A percentile compares a stretch with the other conserved stretches of the same genome.
Evolutionary conservation across 2,797 vertebrate species (phyloP).

Genomic region (Chaenodraco wilsoni): DNA sequence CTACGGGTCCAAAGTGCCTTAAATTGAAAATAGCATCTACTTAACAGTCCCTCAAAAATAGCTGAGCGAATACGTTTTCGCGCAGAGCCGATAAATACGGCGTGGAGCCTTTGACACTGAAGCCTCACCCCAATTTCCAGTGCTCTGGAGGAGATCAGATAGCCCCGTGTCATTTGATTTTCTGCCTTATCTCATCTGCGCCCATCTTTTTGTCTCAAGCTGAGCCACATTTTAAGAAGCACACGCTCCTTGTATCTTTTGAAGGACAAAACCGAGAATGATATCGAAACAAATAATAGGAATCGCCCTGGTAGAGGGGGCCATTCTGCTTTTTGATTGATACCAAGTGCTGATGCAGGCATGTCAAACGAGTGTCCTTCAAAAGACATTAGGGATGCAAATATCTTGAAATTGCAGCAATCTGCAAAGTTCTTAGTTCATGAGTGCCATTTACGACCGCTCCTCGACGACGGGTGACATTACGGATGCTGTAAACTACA

Average conservation of each 20-base stretch:
- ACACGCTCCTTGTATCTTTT: constrained; percentile 66
- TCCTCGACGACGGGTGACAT: constrained; percentile 36
- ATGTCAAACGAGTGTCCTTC: constrained; percentile 60
- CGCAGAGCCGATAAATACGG: constrained; percentile 78
- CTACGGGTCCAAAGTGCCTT: constrained; percentile 70
- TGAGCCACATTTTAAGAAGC: constrained; percentile 78
- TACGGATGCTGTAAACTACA: constrained; percentile 61
- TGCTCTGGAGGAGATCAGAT: constrained; percentile 82
- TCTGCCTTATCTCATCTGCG: constrained; percentile 79
- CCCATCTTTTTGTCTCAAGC: constrained; percentile 83
- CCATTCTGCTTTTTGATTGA: constrained; percentile 58
- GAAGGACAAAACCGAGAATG: constrained; percentile 73
- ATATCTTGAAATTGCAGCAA: constrained; percentile 52
- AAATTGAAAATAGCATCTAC: constrained; percentile 79
- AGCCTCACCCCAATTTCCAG: constrained; percentile 84
- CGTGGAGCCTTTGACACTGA: constrained; percentile 79
- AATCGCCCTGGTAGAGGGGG: constrained; percentile 42
- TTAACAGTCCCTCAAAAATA: constrained; percentile 76
- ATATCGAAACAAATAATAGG: constrained; percentile 72
- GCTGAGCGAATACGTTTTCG: constrained; percentile 79
- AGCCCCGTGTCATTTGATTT: constrained; percentile 83
- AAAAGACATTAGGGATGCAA: constrained; percentile 59
- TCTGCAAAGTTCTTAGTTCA: constrained; percentile 48
- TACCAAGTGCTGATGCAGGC: constrained; percentile 49
- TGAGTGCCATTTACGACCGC: constrained; percentile 57